Conservation (phyloP, 2,797 vertebrate species). For the Bradypodion pumilum region DNA sequence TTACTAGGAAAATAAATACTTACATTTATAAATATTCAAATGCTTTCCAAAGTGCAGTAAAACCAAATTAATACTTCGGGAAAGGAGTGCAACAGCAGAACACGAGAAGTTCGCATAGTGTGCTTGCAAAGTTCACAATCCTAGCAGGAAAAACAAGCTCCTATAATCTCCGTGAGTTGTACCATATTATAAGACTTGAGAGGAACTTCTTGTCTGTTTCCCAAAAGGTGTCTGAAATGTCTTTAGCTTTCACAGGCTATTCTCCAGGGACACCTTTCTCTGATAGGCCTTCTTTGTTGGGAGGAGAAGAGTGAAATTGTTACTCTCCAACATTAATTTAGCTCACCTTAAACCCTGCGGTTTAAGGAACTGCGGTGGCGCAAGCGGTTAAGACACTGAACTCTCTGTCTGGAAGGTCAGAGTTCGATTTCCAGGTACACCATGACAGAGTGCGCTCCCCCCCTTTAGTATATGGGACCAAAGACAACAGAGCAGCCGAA, state of each 20-base stretch:
- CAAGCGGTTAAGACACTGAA: no score
- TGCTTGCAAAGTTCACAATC: conserved; percentile 46
- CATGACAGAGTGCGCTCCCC: no score
- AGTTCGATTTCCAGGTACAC: no score
- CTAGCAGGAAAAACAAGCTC: not conserved
- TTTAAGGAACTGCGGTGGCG: no score
- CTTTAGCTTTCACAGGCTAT: not conserved
- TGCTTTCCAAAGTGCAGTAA: conserved; percentile 56
- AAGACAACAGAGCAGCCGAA: no score
- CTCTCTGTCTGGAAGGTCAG: no score
- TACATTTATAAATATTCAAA: conserved; percentile 80
- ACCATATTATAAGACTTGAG: not conserved
- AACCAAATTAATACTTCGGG: conserved; percentile 52
- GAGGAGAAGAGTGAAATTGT: not conserved
- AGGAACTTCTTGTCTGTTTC: not conserved
- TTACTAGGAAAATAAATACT: conserved; percentile 81
- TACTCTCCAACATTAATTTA: not conserved
- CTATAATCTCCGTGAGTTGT: not conserved
- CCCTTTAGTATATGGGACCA: no score
- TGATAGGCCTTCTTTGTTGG: not conserved
- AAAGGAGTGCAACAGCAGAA: conserved; percentile 54
- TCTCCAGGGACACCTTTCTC: not conserved
- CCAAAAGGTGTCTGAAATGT: not conserved
- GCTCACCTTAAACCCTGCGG: no score
- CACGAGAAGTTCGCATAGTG: conserved; percentile 26